A percentile compares a stretch with the other conserved stretches of the same genome.
These are phyloP conservation scores for Cryptus viduatorius DNA, from an alignment of 2,888 invertebrate species.

Conservation along the genomic window DNA sequence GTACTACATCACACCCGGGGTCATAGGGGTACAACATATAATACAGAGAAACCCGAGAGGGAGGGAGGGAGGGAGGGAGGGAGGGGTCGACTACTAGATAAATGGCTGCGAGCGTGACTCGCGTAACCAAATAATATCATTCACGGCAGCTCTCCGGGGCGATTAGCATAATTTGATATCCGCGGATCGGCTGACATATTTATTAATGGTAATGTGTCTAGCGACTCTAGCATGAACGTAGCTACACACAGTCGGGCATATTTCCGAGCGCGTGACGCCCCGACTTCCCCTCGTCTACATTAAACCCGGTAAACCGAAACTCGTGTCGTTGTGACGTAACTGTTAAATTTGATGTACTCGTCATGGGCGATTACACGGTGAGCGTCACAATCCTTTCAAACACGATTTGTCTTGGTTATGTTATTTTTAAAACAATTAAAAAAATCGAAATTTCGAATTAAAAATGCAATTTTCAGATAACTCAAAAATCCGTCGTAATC, in stretches of 20 bases:
- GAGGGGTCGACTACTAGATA: constrained; percentile 68
- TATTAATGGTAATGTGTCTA: constrained; percentile 73
- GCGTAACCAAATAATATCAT: constrained; percentile 78
- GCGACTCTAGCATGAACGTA: constrained; percentile 28
- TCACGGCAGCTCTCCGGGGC: constrained; percentile 66
- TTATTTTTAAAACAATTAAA: background rate
- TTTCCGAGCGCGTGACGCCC: background rate
- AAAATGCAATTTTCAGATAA: background rate
- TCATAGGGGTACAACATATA: constrained; percentile 38
- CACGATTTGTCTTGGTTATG: background rate
- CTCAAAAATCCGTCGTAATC: background rate
- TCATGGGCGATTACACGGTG: background rate
- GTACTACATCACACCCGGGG: constrained; percentile 33
- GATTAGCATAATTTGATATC: constrained; percentile 81
- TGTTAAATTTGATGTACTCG: background rate
- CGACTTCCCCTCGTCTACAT: too few relatives aligned
- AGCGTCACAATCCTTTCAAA: background rate
- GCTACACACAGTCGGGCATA: background rate
- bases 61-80: constrained; percentile 12
- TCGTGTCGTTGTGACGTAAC: constrained; percentile 1
- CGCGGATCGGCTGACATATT: constrained; percentile 74
- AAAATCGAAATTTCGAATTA: background rate
- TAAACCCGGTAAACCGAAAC: constrained; percentile 2
- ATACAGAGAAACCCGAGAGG: background rate
- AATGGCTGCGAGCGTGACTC: constrained; percentile 72